Base-by-base conservation (phyloP, 1,140 invertebrate genomes). In the Drosophila quadrilineata region DNA sequence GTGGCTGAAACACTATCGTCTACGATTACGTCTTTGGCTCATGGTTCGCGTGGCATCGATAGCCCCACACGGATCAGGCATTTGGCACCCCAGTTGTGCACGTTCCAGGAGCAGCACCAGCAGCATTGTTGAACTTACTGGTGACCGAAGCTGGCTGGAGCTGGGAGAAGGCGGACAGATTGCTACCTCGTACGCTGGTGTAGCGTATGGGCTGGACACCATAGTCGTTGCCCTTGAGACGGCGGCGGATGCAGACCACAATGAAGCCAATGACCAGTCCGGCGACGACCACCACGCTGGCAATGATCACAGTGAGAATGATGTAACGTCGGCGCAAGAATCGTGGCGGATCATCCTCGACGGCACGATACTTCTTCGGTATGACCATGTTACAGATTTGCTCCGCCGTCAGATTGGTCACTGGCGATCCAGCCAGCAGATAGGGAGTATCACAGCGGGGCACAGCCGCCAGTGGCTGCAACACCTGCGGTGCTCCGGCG, bases 131-230 rank as follows among this genome's bases (percentile, higher is more conserved):
- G 9, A 85, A 84, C 16, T 84, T 84, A 10, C 73, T 84, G 31
- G 77, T 64, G 8, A 77, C 79, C 35, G 77, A 85, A 0, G 16
- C 60, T 2, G 79, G 74, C 6, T 85, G 77, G 12, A 85, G 57
- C 21, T 84, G 80, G 24, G 77, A 84, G 41, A 84, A 74, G 16
- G 82, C 76, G 0, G 88, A 89, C 31, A 89, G 43, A 52, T 88
- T 89, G 59, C 88, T 89, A 45, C 86, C 79, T 6, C 88, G 54
- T 0, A 89, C 88, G 21, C 87, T 88, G 31, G 88, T 89, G 24
- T 89, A 89, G 9, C 88, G 64, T 28, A 89, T 89, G 22, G 88
- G 88, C 33, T 88, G 84, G 4, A 89, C 73, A 5, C 87, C 87
- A 3, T 68, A 88, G n/a, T 87, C 82, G 24, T 71, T 84, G 33